These are phyloP conservation scores for Argyresthia goedartella DNA, from an alignment of 2,888 invertebrate species.

Conservation along the genomic window DNA sequence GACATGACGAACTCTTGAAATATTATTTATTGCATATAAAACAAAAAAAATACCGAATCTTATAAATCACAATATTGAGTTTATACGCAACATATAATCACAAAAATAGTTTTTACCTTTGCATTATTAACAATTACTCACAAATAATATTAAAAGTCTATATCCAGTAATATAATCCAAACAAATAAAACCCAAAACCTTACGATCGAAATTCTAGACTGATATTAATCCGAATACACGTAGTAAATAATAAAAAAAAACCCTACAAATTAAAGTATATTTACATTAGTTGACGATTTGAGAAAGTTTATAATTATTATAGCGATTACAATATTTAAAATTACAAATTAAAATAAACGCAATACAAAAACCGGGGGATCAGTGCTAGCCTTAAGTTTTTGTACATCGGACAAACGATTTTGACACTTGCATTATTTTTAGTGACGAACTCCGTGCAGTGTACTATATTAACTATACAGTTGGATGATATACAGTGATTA, in stretches of 20 bases:
- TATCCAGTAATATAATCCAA: slow-evolving; percentile 21
- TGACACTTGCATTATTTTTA: slow-evolving; percentile 32
- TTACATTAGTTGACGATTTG: slow-evolving; percentile 70
- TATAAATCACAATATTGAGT: slow-evolving; percentile 34
- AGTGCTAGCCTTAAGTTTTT: slow-evolving; percentile 61
- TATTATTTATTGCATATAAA: background rate
- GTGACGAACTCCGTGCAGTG: slow-evolving; percentile 22
- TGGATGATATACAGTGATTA: slow-evolving; percentile 13
- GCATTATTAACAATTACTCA: slow-evolving; percentile 22
- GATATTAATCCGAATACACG: slow-evolving; percentile 58
- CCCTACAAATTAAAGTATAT: slow-evolving; percentile 56
- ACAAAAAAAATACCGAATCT: slow-evolving; percentile 4
- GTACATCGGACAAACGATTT: slow-evolving; percentile 57
- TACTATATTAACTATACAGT: slow-evolving; percentile 25
- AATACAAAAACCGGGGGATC: slow-evolving; percentile 56
- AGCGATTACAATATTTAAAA: slow-evolving; percentile 27
- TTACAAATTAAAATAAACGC: slow-evolving; percentile 20
- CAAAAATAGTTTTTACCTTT: slow-evolving; percentile 36
- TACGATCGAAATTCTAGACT: slow-evolving; percentile 69
- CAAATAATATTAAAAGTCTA: slow-evolving; percentile 14
- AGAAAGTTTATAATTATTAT: slow-evolving; percentile 60
- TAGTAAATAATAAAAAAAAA: slow-evolving; percentile 20
- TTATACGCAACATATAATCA: slow-evolving; percentile 55
- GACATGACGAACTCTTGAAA: slow-evolving; percentile 33
- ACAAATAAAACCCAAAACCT: slow-evolving; percentile 56